Conservation (phyloP, 2,797 vertebrate genomes). For the Esox masquinongy region DNA sequence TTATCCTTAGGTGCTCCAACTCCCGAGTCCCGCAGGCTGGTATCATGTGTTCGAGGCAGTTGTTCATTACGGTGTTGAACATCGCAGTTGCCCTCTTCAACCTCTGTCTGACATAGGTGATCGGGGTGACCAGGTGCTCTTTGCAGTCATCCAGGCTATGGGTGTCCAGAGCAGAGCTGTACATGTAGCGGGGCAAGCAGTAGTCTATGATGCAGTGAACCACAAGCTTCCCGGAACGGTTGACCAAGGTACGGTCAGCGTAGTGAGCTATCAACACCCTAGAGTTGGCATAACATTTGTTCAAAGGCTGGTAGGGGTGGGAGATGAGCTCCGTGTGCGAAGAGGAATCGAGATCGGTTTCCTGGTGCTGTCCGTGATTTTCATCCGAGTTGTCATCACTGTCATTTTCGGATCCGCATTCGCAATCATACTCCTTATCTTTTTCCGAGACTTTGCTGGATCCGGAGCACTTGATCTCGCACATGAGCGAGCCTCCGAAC, state of each 20-base stretch:
- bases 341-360: background rate
- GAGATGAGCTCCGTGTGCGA: background rate
- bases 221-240: slow-evolving; percentile 14
- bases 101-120: background rate
- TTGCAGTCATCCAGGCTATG: background rate
- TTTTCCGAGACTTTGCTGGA: background rate
- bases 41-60: slow-evolving; percentile 35
- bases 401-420: background rate
- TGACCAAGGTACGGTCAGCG: background rate
- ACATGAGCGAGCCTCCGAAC: background rate
- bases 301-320: slow-evolving; percentile 17
- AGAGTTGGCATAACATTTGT: slow-evolving; percentile 13
- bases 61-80: slow-evolving; percentile 29
- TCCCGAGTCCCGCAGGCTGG: slow-evolving; percentile 4
- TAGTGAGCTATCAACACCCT: slow-evolving; percentile 19
- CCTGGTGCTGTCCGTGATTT: background rate
- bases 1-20: background rate
- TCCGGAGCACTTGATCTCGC: background rate
- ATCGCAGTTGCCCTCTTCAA: background rate
- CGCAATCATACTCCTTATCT: background rate
- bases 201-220: slow-evolving; percentile 35
- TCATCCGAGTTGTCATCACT: background rate
- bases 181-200: slow-evolving; percentile 37
- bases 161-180: background rate
- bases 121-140: background rate